A percentile compares a stretch with the other conserved stretches of the same genome.
Evolutionary conservation across 92 coral and sea anemone species (phyloP).

Genomic region (Porites cylindrica): DNA sequence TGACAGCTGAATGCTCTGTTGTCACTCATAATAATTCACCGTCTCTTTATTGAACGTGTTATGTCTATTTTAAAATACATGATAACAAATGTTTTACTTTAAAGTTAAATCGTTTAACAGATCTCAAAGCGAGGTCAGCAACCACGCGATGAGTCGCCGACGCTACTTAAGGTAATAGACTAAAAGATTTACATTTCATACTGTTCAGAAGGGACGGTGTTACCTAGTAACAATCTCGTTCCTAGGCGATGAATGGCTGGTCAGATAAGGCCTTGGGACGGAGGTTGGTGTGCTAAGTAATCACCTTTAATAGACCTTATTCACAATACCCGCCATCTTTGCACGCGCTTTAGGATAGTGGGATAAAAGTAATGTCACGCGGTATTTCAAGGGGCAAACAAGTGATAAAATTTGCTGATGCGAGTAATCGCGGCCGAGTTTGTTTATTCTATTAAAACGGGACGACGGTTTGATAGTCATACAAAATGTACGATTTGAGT

Average conservation of each 20-base stretch:
- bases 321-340: too few species aligned
- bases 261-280: too few species aligned
- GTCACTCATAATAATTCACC: neutral
- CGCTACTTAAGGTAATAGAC: conserved; percentile 29
- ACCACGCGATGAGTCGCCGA: conserved; percentile 41
- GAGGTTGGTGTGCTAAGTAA: too few species aligned
- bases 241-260: neutral
- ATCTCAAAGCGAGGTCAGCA: conserved; percentile 16
- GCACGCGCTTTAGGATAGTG: too few species aligned
- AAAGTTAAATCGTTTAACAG: conserved; percentile 33
- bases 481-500: too few species aligned
- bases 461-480: too few species aligned
- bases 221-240: neutral
- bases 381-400: too few species aligned
- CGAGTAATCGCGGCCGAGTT: too few species aligned
- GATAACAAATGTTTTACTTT: conserved; percentile 18
- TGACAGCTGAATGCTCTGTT: neutral
- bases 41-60: neutral
- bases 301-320: too few species aligned
- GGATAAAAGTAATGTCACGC: too few species aligned
- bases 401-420: too few species aligned
- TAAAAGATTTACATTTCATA: neutral
- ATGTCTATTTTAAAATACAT: neutral
- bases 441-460: too few species aligned
- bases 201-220: neutral